These are phyloP conservation scores for Ctenopoma multispine DNA, from an alignment of 2,797 vertebrate species.

Conservation along the genomic window DNA sequence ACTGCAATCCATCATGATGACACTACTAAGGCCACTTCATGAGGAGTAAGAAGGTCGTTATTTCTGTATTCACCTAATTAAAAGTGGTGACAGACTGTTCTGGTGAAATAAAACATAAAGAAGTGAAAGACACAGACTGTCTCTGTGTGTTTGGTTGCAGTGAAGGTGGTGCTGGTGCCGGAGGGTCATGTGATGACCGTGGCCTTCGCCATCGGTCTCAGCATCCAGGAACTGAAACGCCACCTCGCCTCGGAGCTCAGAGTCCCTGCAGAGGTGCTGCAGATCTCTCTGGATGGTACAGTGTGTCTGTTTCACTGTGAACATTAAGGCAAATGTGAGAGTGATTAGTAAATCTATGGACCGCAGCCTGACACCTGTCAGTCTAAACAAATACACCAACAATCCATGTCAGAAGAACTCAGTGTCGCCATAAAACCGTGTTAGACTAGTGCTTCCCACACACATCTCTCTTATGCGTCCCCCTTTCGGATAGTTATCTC, in stretches of 20 bases:
- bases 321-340: neutral
- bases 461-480: no score
- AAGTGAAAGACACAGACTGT: neutral
- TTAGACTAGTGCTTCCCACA: no score
- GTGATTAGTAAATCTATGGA: no score
- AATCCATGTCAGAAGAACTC: no score
- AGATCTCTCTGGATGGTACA: slow-evolving; percentile 81
- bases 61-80: neutral
- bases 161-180: slow-evolving; percentile 88
- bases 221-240: slow-evolving; percentile 82
- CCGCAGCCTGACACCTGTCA: no score
- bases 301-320: neutral
- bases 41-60: no score
- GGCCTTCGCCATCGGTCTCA: slow-evolving; percentile 83
- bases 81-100: neutral
- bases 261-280: slow-evolving; percentile 82
- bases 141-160: slow-evolving; percentile 63
- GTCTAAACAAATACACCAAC: no score
- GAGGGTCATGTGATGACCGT: slow-evolving; percentile 86
- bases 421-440: no score
- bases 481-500: no score
- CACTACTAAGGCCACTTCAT: no score
- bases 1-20: neutral
- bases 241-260: slow-evolving; percentile 84
- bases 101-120: neutral